Evolutionary conservation across 1,140 invertebrate genomes (phyloP), one percentile per base, ranked within the genome.

Genomic region (Conopomorpha cramerella): DNA sequence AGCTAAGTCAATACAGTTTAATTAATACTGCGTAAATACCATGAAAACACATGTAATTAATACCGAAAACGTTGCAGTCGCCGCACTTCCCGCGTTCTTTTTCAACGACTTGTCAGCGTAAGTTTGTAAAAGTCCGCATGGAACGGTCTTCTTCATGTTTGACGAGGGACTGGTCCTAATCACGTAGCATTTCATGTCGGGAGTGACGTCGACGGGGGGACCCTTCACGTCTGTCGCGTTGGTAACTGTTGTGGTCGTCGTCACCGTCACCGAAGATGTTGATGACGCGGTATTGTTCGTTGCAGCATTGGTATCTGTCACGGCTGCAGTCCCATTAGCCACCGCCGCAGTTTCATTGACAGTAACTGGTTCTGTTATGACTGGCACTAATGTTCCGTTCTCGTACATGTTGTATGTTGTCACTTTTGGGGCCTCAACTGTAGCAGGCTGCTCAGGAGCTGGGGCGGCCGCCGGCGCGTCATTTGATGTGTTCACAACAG

Each of bases 211-310:
- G 6, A 76, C 45, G 11, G 62, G 62, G 16, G 54, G 48, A 3
- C 70, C 70, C 45, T 72, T 72, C 14, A 68, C 63, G 23, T 74
- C 62, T 8, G 70, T 32, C 16, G 70, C 70, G 32, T 63, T 60
- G 6, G 46, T 45, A 10, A 67, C 53, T n/a, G 63, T 63, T 10
- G 57, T 73, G 27, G 61, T 72, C 1, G 56, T 66, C 1, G 57
- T 70, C 16, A 63, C 67, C 0, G 63, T 56, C 16, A 44, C 40
- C n/a, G 61, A 59, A 36, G 65, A 67, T 10, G 51, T 43, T 51
- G 16, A 43, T 16, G 35, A 25, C 6, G 41, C 29, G 13, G 43
- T 23, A 33, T 36, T 42, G 25, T 44, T 43, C 4, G 36, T 43
- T 14, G 18, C 16, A 38, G 43, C 39, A 23, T 27, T 27, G 10